A percentile compares a stretch with the other conserved stretches of the same genome.
These are phyloP conservation scores for Drosophila meridionalis DNA, from an alignment of 2,888 invertebrate genomes.

Conservation along the genomic window DNA sequence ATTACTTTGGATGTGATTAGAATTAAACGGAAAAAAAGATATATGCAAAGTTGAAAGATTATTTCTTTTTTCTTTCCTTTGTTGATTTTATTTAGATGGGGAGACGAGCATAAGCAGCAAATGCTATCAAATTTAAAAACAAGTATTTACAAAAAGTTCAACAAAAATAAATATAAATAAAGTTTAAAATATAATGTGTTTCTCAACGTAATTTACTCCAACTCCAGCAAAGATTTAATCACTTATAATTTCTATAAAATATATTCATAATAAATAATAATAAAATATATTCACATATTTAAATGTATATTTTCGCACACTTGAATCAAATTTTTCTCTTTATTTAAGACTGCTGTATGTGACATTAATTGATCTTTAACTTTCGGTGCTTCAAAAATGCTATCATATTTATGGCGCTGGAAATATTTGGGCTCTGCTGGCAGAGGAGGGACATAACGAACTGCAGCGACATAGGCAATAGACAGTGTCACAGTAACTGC, in stretches of 20 bases:
- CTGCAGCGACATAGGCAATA: constrained; percentile 43
- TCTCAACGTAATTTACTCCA: too few relatives aligned
- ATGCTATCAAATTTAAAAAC: too few relatives aligned
- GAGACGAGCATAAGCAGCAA: too few relatives aligned
- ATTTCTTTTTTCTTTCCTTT: too few relatives aligned
- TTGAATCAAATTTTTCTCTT: not conserved
- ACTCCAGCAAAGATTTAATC: not conserved
- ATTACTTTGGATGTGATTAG: too few relatives aligned
- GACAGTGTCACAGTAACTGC: constrained; percentile 63
- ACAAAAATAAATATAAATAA: too few relatives aligned
- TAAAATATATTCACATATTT: not conserved
- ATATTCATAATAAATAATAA: too few relatives aligned
- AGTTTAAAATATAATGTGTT: too few relatives aligned
- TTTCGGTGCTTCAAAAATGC: constrained; percentile 28
- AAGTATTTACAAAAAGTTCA: too few relatives aligned
- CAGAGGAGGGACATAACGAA: constrained; percentile 24
- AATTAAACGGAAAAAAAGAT: too few relatives aligned
- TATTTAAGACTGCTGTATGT: not conserved
- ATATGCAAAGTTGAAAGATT: too few relatives aligned
- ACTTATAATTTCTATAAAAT: not conserved
- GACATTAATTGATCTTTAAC: constrained; percentile 31
- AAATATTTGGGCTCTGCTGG: constrained; percentile 37
- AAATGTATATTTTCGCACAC: not conserved
- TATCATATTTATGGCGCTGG: constrained; percentile 37
- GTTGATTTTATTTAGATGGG: too few relatives aligned